Base-by-base conservation (phyloP, 2,113 vertebrate genomes). In the Helogale parvula region DNA sequence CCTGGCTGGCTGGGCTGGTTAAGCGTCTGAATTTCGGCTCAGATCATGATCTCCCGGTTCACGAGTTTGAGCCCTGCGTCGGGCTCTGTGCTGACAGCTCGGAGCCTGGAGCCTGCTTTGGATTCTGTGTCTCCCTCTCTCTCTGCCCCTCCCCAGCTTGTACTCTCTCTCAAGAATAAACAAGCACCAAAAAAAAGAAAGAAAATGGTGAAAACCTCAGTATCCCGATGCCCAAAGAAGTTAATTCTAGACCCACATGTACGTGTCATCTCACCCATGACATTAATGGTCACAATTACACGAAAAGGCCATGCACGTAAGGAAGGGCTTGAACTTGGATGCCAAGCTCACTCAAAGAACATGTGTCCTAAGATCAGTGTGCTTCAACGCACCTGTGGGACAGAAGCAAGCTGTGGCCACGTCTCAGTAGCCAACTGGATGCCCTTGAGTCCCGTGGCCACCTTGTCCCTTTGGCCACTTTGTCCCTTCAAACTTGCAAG, bases 251-350 rank as follows among this genome's bases (percentile, higher is more conserved):
- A 80, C 71, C 41, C 45, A 93, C 74, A 21, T 35, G 71, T 87
- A 81, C 66, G 65, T 87, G 16, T 57, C 68, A 72, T 66, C 74
- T 41, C 7, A 35, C 76, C 35, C 63, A 84, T 88, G 96, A 93
- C 87, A 27, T 60, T 96, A 97, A 76, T 89, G 80, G 90, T 76
- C 83, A 93, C 90, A 90, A 96, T 97, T 89, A 93, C 65, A 96
- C 85, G 83, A 96, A 54, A 84, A 96, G 95, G 77, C 54, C 54
- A 69, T 31, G 29, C 63, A 41, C 91, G 94, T 79, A 94, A 94
- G 89, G 50, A 76, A 92, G 89, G 94, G 50, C 97, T 97, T 69
- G 41, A 91, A 84, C 63, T 45, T 93, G 77, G 90, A 80, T 45
- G 63, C 3, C 45, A 63, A 91, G 74, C 52, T 79, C 81, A 50